Percentiles rank a stretch among this genome's conserved stretches.
phyloP scores from a whole-genome alignment of 2,888 invertebrate genomes.

The Mystacides longicornis region DNA sequence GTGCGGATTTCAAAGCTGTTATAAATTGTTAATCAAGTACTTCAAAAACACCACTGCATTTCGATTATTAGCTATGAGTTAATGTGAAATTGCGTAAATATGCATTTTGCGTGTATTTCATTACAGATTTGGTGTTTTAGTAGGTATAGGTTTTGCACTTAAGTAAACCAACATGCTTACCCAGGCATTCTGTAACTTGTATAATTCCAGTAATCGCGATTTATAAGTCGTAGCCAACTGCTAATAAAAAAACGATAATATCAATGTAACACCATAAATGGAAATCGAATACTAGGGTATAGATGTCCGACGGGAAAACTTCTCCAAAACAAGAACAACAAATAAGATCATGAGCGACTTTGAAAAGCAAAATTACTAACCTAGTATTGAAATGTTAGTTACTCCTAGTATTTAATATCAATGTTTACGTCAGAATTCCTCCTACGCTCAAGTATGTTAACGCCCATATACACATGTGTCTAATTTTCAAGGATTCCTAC shows the following conservation, averaged over 20 bases:
- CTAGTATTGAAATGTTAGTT: background rate
- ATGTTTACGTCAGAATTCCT: constrained; percentile 14
- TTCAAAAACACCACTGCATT: too few relatives aligned
- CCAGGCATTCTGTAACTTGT: constrained; percentile 18
- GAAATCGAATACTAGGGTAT: background rate
- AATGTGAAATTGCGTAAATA: too few relatives aligned
- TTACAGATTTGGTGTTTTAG: background rate
- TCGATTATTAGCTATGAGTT: too few relatives aligned
- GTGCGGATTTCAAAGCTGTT: too few relatives aligned
- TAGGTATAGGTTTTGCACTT: constrained; percentile 3
- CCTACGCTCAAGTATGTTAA: constrained; percentile 11
- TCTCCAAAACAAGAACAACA: background rate
- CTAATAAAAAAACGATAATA: constrained; percentile 13
- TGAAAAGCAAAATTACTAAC: background rate
- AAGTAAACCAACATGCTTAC: constrained; percentile 17
- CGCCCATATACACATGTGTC: constrained; percentile 1
- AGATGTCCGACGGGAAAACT: background rate
- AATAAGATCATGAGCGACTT: background rate
- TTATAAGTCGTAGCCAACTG: constrained; percentile 13
- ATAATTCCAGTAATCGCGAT: constrained; percentile 11
- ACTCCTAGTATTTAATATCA: background rate
- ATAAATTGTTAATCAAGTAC: too few relatives aligned
- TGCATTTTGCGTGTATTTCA: background rate
- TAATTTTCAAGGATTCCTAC: constrained; percentile 1
- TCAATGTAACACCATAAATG: constrained; percentile 4